These are phyloP conservation scores for Clupea harengus DNA, from an alignment of 2,113 vertebrate genomes.

Conservation along the genomic window DNA sequence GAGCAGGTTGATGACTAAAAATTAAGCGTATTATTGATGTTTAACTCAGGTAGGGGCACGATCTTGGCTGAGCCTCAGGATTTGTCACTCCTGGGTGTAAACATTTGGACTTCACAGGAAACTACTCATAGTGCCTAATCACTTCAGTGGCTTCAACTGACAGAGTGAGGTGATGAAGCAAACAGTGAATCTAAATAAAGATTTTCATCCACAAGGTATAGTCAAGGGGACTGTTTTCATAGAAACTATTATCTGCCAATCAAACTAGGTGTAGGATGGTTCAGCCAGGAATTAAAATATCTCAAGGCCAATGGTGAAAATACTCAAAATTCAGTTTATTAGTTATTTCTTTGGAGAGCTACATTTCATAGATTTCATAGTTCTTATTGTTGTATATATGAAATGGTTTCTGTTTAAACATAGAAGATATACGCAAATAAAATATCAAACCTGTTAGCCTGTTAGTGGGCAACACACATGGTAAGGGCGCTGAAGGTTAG, in stretches of 20 bases:
- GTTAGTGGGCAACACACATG: not conserved
- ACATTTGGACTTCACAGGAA: not conserved
- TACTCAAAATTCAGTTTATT: too few relatives aligned
- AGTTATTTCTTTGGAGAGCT: too few relatives aligned
- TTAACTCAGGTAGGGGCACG: not conserved
- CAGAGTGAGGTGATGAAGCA: not conserved
- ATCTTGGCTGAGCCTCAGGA: not conserved
- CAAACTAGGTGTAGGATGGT: not conserved
- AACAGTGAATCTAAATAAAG: not conserved
- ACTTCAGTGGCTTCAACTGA: not conserved
- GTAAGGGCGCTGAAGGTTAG: not conserved
- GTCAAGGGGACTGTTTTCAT: not conserved
- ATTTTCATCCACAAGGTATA: not conserved
- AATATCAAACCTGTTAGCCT: not conserved
- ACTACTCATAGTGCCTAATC: not conserved
- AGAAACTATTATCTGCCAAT: not conserved
- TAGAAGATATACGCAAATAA: not conserved
- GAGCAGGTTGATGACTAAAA: conserved; percentile 6
- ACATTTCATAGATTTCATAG: too few relatives aligned
- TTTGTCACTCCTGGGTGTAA: not conserved
- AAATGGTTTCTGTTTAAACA: not conserved
- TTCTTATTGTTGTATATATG: not conserved
- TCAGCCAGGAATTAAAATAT: not conserved
- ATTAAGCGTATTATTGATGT: not conserved
- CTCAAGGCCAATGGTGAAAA: not conserved